Evolutionary conservation across 2,797 vertebrate genomes (phyloP).

Genomic region (Intellagama lesueurii): DNA sequence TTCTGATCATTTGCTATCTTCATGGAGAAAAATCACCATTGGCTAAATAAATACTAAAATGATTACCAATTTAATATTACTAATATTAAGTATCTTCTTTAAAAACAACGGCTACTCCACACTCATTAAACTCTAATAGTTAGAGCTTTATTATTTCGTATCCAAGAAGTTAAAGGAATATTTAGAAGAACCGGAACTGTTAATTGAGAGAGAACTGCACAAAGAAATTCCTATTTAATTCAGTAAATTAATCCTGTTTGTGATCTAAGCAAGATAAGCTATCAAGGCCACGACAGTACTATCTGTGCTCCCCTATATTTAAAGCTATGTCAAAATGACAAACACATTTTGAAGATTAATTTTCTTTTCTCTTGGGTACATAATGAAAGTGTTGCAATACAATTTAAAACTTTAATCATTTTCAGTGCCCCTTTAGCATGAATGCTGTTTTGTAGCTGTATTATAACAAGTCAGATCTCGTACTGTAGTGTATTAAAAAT

Average conservation of each 20-base stretch:
- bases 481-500: slow-evolving; percentile 45
- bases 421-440: slow-evolving; percentile 37
- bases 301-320: slow-evolving; percentile 38
- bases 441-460: slow-evolving; percentile 43
- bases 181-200: slow-evolving; percentile 31
- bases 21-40: slow-evolving; percentile 69
- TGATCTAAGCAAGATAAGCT: slow-evolving; percentile 37
- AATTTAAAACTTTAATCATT: slow-evolving; percentile 47
- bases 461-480: slow-evolving; percentile 47
- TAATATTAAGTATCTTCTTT: slow-evolving; percentile 62
- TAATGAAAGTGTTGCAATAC: slow-evolving; percentile 54
- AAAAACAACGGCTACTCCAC: slow-evolving; percentile 5
- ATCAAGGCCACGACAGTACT: slow-evolving; percentile 24
- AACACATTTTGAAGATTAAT: slow-evolving; percentile 60
- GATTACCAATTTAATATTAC: slow-evolving; percentile 74
- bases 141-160: slow-evolving; percentile 31
- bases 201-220: slow-evolving; percentile 36
- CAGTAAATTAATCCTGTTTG: slow-evolving; percentile 45
- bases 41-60: slow-evolving; percentile 61
- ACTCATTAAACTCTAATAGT: neutral
- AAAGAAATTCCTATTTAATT: slow-evolving; percentile 46
- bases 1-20: slow-evolving; percentile 80
- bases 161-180: slow-evolving; percentile 31
- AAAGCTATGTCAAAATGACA: slow-evolving; percentile 30
- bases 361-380: slow-evolving; percentile 46